Conservation (phyloP, 2,113 vertebrate genomes). For the Hemichromis elongatus region DNA sequence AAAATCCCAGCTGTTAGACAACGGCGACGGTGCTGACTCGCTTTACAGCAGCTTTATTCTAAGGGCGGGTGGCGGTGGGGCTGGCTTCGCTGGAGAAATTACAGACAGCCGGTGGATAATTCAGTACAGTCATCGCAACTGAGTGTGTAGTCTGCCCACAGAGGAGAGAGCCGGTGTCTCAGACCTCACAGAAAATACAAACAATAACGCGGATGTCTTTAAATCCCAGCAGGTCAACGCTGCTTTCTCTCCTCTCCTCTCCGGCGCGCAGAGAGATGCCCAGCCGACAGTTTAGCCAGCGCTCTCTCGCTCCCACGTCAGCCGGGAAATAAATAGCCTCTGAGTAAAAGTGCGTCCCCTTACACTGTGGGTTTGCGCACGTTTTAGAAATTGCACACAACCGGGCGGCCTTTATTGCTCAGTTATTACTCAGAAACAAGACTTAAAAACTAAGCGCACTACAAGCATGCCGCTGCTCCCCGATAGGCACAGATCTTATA, state of each 20-base stretch:
- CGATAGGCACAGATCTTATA: slow-evolving; percentile 23
- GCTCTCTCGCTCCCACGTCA: slow-evolving; percentile 38
- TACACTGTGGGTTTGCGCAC: neutral
- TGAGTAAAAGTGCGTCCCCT: slow-evolving; percentile 40
- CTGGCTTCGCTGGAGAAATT: slow-evolving; percentile 44
- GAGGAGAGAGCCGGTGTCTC: slow-evolving; percentile 44
- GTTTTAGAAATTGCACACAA: slow-evolving; percentile 29
- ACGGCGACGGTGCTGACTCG: slow-evolving; percentile 19
- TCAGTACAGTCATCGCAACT: slow-evolving; percentile 61
- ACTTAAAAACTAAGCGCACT: neutral
- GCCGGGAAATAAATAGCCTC: slow-evolving; percentile 31
- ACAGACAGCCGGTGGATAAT: slow-evolving; percentile 55
- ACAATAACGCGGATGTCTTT: slow-evolving; percentile 37
- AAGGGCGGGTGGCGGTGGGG: slow-evolving; percentile 35
- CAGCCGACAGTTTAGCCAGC: slow-evolving; percentile 21
- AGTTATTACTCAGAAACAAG: neutral
- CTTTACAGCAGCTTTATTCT: slow-evolving; percentile 36
- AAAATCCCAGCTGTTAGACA: slow-evolving; percentile 48
- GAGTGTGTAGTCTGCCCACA: slow-evolving; percentile 41
- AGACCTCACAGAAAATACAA: slow-evolving; percentile 51
- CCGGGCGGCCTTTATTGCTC: neutral
- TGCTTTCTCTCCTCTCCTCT: neutral
- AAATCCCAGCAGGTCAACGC: slow-evolving; percentile 63
- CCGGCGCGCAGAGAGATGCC: slow-evolving; percentile 12
- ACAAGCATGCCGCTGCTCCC: neutral